These are phyloP conservation scores for Cephalotes varians DNA, from an alignment of 2,888 invertebrate species.

Conservation along the genomic window DNA sequence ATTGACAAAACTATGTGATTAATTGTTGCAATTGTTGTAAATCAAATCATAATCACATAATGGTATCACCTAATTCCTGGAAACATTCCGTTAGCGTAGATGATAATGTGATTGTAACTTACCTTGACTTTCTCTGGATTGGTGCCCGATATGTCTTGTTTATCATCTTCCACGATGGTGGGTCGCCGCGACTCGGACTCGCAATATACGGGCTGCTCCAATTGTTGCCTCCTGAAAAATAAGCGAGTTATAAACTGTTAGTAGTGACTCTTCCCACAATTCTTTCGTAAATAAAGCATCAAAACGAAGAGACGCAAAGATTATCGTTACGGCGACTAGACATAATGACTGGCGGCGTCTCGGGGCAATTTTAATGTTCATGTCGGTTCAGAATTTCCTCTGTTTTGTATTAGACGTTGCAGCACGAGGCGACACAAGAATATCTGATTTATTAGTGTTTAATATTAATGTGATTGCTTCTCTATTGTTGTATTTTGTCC, in stretches of 20 bases:
- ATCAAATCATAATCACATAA: neutral
- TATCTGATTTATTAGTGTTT: neutral
- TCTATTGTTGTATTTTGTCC: too few species aligned
- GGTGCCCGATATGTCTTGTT: conserved; percentile 79
- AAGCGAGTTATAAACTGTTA: conserved; percentile 28
- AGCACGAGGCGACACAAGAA: too few species aligned
- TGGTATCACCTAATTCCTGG: neutral
- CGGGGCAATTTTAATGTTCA: neutral
- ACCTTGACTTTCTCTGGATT: conserved; percentile 82
- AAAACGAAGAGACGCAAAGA: neutral
- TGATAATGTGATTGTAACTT: conserved; percentile 21
- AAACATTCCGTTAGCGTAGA: neutral
- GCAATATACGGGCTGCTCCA: conserved; percentile 84
- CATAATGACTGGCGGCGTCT: neutral
- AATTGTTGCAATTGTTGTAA: neutral
- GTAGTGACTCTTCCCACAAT: neutral
- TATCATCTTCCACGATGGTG: conserved; percentile 76
- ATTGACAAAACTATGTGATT: neutral
- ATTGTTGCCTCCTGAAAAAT: conserved; percentile 82
- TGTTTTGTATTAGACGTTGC: neutral
- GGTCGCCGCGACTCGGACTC: conserved; percentile 79
- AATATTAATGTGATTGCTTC: too few species aligned
- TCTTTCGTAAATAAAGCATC: neutral
- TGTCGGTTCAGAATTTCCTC: neutral
- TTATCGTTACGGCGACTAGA: neutral